Conservation (phyloP, 2,888 invertebrate genomes). For the Clunio marinus region DNA sequence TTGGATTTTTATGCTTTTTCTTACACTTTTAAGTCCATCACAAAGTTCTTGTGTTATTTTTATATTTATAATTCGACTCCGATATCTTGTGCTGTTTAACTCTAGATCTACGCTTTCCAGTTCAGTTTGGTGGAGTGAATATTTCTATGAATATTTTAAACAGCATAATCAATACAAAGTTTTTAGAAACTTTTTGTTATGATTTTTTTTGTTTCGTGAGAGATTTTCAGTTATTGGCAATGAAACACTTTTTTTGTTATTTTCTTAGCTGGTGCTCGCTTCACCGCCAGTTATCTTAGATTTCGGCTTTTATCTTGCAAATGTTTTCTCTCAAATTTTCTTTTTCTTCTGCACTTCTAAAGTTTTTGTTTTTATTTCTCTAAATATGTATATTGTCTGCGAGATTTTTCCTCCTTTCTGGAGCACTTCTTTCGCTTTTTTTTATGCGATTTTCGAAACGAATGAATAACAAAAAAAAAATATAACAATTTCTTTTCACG, state of each 20-base stretch:
- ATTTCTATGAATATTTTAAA: neutral
- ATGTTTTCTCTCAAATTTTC: neutral
- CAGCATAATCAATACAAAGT: neutral
- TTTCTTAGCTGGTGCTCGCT: neutral
- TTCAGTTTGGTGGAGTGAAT: too few species aligned
- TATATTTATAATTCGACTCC: neutral
- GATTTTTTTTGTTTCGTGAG: too few species aligned
- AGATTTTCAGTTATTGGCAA: neutral
- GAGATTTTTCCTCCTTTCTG: neutral
- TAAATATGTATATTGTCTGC: too few species aligned
- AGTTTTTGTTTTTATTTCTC: neutral
- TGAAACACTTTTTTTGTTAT: neutral
- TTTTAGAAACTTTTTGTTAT: neutral
- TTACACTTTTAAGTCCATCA: neutral
- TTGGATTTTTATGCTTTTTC: conserved; percentile 1
- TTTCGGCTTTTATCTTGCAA: neutral
- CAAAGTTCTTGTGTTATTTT: neutral
- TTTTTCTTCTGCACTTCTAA: neutral
- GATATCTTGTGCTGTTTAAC: neutral
- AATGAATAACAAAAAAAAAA: too few species aligned
- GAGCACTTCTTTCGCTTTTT: neutral
- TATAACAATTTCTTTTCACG: too few species aligned
- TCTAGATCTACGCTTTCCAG: neutral
- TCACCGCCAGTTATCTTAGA: neutral
- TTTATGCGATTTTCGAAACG: too few species aligned